Evolutionary conservation across 2,888 invertebrate genomes (phyloP).

Genomic region (Acleris emargana): DNA sequence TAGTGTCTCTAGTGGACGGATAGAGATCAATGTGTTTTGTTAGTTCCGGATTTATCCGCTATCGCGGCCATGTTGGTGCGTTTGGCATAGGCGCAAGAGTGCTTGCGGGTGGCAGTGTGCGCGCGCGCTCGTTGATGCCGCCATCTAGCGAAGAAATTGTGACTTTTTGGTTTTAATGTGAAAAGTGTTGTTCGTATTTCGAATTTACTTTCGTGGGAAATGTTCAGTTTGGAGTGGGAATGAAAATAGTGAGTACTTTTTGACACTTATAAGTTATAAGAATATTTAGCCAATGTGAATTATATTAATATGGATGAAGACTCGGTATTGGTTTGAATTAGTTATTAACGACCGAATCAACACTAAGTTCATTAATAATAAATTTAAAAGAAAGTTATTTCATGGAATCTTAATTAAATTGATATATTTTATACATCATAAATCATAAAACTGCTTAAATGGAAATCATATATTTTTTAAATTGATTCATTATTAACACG

Average conservation of each 20-base stretch:
- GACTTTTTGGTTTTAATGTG: conserved; percentile 16
- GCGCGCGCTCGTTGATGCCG: conserved; percentile 27
- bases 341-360: no score
- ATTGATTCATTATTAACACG: no score
- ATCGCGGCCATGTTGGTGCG: conserved; percentile 22
- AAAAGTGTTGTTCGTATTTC: conserved; percentile 10
- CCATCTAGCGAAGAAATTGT: conserved; percentile 30
- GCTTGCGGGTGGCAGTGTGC: conserved; percentile 16
- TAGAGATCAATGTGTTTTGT: conserved; percentile 4
- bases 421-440: no score
- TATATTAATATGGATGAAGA: no score
- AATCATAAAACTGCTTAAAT: no score
- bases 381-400: no score
- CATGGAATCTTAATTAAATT: no score
- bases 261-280: no score
- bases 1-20: conserved; percentile 8
- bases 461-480: no score
- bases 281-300: no score
- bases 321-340: no score
- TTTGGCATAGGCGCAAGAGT: conserved; percentile 16
- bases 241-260: conserved; percentile 12
- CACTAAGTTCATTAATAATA: no score
- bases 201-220: neutral
- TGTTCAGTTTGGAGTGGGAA: neutral
- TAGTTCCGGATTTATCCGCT: conserved; percentile 20